Base-by-base conservation (phyloP, 2,888 invertebrate genomes). In the Bugula neritina region DNA sequence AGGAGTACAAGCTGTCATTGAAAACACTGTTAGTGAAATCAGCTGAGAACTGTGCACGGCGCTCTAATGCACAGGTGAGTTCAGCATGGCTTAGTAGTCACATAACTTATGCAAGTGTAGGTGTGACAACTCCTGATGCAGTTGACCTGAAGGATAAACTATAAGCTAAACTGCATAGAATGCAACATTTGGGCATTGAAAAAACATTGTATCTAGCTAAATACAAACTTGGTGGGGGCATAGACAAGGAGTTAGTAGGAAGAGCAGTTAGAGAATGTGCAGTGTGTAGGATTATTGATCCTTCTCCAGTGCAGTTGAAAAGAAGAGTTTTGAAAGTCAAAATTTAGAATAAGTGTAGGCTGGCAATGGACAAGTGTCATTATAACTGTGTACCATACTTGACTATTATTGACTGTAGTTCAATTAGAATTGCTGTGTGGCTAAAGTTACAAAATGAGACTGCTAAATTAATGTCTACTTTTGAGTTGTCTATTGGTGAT, bases 371-470 rank as follows among this genome's bases (percentile, higher is more conserved):
- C n/a, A 31, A 1, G 21, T 10, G 25, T 63, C 63, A 63, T n/a
- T 25, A 29, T 17, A 13, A 31, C 29, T 13, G 31, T 13, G 63
- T 5, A 29, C 27, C 31, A 63, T 63, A 63, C n/a, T 34, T 63
- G 29, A 63, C 25, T 10, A 27, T 63, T 29, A 31, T 29, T 31
- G 63, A 63, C 31, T 63, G 63, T 17, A 31, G 63, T 25, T 23
- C 57, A 25, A 57, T 10, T 31, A 63, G 63, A 63, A 31, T 63
- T 63, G 31, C 34, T 34, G 31, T 63, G 5, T 63, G 29, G 31
- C 2, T 63, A 27, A 25, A 34, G 31, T 27, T 25, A 29, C 21
- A 31, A 63, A 31, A 63, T 31, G 27, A 63, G 27, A 63, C 63
- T 31, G 17, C 63, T 31, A n/a, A n/a, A n/a, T n/a, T n/a, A n/a